These are phyloP conservation scores for Megalonaias nervosa DNA, from an alignment of 1,140 invertebrate genomes.

Conservation along the genomic window DNA sequence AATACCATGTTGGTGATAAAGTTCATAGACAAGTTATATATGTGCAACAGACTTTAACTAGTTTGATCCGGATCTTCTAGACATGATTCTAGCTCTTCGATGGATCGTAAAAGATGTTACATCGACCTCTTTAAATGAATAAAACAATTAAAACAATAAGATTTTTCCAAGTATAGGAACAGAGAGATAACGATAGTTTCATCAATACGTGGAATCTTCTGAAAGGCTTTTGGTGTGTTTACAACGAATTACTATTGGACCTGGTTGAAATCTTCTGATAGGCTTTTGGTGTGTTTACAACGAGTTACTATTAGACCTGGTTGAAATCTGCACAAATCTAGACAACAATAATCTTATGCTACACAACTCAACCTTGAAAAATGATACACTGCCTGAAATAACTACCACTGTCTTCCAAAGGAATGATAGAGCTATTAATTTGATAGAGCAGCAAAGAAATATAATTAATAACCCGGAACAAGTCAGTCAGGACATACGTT, in stretches of 20 bases:
- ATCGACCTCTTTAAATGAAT: too few species aligned
- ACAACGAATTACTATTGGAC: slow-evolving; percentile 17
- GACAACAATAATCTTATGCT: slow-evolving; percentile 1
- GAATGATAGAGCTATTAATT: neutral
- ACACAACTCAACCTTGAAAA: slow-evolving; percentile 1
- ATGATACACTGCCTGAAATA: neutral
- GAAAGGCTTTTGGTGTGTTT: slow-evolving; percentile 7
- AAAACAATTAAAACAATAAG: too few species aligned
- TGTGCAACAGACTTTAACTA: too few species aligned
- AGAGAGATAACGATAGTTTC: too few species aligned
- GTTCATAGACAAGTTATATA: too few species aligned
- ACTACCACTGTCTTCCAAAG: slow-evolving; percentile 14
- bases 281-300: slow-evolving; percentile 10
- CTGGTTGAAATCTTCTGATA: slow-evolving; percentile 9
- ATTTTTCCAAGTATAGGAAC: too few species aligned
- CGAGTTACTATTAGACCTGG: slow-evolving; percentile 15
- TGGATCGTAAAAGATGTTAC: too few species aligned
- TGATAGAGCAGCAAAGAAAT: slow-evolving; percentile 2
- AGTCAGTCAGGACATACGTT: neutral
- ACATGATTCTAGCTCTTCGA: too few species aligned
- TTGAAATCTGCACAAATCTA: slow-evolving; percentile 7
- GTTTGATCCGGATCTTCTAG: too few species aligned
- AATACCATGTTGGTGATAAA: too few species aligned
- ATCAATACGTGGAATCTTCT: slow-evolving; percentile 20
- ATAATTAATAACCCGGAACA: neutral